Conservation (phyloP, 2,888 invertebrate genomes). For the Polyommatus iphigenia region DNA sequence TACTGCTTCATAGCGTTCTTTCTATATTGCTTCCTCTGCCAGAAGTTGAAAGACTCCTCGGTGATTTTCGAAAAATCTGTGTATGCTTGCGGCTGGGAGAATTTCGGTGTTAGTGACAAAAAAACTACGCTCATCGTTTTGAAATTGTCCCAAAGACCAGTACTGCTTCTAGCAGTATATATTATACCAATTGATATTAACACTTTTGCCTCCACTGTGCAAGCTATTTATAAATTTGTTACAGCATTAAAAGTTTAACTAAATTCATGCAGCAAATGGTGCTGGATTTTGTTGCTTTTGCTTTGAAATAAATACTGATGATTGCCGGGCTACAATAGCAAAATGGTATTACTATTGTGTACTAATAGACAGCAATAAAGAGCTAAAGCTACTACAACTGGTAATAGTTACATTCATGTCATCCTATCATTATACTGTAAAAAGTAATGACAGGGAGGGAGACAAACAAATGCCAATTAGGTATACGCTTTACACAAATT, state of each 20-base stretch:
- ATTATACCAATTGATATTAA: slow-evolving; percentile 68
- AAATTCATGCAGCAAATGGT: not conserved
- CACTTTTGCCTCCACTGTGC: slow-evolving; percentile 64
- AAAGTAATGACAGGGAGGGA: too few species aligned
- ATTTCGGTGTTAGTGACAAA: slow-evolving; percentile 56
- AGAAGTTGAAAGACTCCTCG: slow-evolving; percentile 60
- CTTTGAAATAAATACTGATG: too few species aligned
- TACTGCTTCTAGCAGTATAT: slow-evolving; percentile 61
- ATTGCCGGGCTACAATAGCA: too few species aligned
- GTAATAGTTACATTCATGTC: too few species aligned
- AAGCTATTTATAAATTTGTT: slow-evolving; percentile 64
- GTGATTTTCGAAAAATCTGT: slow-evolving; percentile 60
- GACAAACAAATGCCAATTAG: too few species aligned
- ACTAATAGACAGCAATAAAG: too few species aligned
- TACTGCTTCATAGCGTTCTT: slow-evolving; percentile 65
- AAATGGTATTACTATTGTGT: too few species aligned
- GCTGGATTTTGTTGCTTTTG: too few species aligned
- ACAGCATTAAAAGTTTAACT: slow-evolving; percentile 61
- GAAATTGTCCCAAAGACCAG: slow-evolving; percentile 58
- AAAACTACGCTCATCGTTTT: slow-evolving; percentile 58
- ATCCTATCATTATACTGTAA: too few species aligned
- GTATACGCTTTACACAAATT: too few species aligned
- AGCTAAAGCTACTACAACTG: too few species aligned
- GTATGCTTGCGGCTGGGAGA: slow-evolving; percentile 71
- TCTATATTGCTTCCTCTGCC: slow-evolving; percentile 65